These are phyloP conservation scores for Oryzias curvinotus DNA, from an alignment of 2,113 vertebrate species.

Conservation along the genomic window DNA sequence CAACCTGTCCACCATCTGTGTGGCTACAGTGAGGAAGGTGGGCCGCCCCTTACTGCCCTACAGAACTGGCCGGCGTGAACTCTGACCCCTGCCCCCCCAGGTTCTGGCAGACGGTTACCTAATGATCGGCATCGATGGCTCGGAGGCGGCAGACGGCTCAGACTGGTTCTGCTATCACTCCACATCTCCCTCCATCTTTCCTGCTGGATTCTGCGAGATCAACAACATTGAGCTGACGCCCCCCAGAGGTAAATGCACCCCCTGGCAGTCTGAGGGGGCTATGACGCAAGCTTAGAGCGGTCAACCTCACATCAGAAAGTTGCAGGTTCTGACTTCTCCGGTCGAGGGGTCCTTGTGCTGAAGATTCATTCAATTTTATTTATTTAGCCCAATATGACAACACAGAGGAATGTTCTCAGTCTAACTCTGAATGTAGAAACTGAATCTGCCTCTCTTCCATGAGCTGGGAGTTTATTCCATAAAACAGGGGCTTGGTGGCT, in stretches of 20 bases:
- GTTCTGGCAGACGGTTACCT: conserved; percentile 94
- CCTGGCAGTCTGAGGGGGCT: too few species aligned
- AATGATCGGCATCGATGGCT: conserved; percentile 97
- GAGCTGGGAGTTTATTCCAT: too few species aligned
- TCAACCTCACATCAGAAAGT: too few species aligned
- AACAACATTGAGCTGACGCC: conserved; percentile 95
- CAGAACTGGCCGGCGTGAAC: background rate
- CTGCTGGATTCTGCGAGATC: conserved; percentile 98
- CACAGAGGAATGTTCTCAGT: too few species aligned
- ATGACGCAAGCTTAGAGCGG: too few species aligned
- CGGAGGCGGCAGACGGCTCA: conserved; percentile 94
- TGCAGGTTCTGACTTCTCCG: too few species aligned
- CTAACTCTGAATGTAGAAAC: too few species aligned
- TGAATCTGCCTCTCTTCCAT: too few species aligned
- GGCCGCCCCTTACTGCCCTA: accelerated
- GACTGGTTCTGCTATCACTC: conserved; percentile 99
- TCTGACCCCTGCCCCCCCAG: conserved; percentile 57
- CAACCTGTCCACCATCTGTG: conserved; percentile 96
- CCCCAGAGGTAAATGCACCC: conserved; percentile 83
- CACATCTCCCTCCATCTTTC: conserved; percentile 94
- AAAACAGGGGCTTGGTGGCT: too few species aligned
- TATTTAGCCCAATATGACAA: too few species aligned
- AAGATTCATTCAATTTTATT: too few species aligned
- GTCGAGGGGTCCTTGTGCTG: too few species aligned
- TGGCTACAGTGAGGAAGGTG: conserved; percentile 95